Percentiles rank a stretch among this genome's conserved stretches.
These are phyloP conservation scores for Hyalella azteca DNA, from an alignment of 2,888 invertebrate species.

Conservation along the genomic window DNA sequence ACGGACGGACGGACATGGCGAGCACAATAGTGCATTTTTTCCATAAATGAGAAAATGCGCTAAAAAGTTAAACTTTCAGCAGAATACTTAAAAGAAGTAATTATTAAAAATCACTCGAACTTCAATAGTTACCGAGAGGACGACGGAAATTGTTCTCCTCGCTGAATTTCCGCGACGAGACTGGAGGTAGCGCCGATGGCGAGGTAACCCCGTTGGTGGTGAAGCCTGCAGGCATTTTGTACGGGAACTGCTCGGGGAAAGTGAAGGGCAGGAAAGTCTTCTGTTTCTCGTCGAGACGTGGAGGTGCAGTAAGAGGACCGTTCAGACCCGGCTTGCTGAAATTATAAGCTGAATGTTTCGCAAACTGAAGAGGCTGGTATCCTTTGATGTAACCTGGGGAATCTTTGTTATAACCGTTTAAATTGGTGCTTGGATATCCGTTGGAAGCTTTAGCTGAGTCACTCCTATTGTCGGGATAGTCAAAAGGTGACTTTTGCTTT, in stretches of 20 bases:
- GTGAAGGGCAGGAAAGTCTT: conserved; percentile 31
- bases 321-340: background rate
- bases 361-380: background rate
- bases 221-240: conserved; percentile 32
- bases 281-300: conserved; percentile 33
- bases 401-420: background rate
- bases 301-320: conserved; percentile 29
- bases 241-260: conserved; percentile 37
- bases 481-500: conserved; percentile 9
- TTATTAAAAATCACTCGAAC: too few species aligned
- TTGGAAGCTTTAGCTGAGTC: conserved; percentile 8
- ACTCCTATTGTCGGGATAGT: conserved; percentile 12
- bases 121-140: conserved; percentile 52
- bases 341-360: background rate
- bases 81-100: too few species aligned
- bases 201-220: conserved; percentile 29
- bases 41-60: too few species aligned
- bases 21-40: too few species aligned
- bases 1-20: too few species aligned
- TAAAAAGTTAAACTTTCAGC: too few species aligned
- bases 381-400: too few species aligned
- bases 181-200: conserved; percentile 12
- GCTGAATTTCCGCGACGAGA: conserved; percentile 52
- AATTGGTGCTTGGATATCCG: background rate
- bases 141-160: conserved; percentile 51